Conservation (phyloP, 2,888 invertebrate genomes). For the Melitaea athalia region DNA sequence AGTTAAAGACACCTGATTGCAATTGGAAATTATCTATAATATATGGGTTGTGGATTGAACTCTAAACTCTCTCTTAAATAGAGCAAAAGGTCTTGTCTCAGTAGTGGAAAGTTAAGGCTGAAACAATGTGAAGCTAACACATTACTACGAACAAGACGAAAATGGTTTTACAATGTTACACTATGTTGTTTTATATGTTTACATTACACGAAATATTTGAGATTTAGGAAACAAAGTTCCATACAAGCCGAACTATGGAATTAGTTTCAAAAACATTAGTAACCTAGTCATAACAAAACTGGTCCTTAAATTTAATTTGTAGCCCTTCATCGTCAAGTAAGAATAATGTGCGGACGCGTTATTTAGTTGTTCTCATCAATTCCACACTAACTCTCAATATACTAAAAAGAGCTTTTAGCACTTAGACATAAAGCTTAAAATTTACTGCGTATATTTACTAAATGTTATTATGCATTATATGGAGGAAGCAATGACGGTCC, state of each 20-base stretch:
- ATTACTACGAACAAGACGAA: too few species aligned
- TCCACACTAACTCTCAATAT: not conserved
- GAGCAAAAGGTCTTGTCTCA: too few species aligned
- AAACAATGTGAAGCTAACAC: too few species aligned
- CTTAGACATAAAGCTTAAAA: not conserved
- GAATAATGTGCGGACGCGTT: constrained; percentile 33
- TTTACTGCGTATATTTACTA: not conserved
- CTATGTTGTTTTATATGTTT: too few species aligned
- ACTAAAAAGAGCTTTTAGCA: not conserved
- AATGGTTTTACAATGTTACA: too few species aligned
- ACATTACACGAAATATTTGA: not conserved
- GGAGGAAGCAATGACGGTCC: constrained; percentile 2
- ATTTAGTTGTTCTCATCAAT: constrained; percentile 12
- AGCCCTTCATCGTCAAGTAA: constrained; percentile 28
- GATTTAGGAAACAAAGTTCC: constrained; percentile 3
- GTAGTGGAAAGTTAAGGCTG: too few species aligned
- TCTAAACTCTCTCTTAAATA: too few species aligned
- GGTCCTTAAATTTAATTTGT: constrained; percentile 38
- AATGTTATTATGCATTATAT: constrained; percentile 12
- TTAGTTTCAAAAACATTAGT: constrained; percentile 10
- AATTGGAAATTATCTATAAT: too few species aligned
- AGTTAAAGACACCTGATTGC: too few species aligned
- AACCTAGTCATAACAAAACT: constrained; percentile 28
- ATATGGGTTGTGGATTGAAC: too few species aligned
- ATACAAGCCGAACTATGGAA: not conserved